Base-by-base conservation (phyloP, 35 echinoderm and acorn worm species). In the Apostichopus californicus region DNA sequence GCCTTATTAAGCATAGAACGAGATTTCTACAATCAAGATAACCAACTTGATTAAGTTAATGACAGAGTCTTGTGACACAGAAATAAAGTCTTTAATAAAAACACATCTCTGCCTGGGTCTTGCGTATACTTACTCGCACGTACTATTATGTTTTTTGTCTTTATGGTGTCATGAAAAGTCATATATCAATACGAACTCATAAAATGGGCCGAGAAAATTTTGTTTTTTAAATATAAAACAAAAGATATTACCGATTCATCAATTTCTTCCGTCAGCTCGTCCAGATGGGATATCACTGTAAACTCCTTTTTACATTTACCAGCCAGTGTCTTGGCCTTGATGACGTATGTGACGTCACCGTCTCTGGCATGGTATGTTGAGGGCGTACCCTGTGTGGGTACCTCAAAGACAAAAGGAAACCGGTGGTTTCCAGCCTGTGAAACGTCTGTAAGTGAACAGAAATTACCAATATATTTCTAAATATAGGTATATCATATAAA, bases 331-430 rank as follows among this genome's bases (percentile, higher is more conserved):
- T 89, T 89, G 7, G 63, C 86, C 7, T 89, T 89, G 5, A 89
- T 89, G n/a, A 72, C 11, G 34, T 89, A 89, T 21, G 86, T 89
- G 24, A 89, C 63, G 52, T 89, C 86, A 89, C 86, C 86, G 26
- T 89, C 86, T 73, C 72, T 89, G 21, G 86, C 52, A 6, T 89
- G 86, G 25, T 66, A 89, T 1, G 86, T 89, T 1, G 86, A 89
- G 23, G 86, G 86, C 7, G 86, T 54, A 58, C 86, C 64, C 64
- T 89, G 60, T 15, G 46, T n/a, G 17, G 86, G 86, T 52, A 89
- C 64, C 46, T 89, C 86, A 55, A 89, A 89, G 14, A 89, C 86
- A 64, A 89, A 89, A 52, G 86, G 86, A 72, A 89, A 89, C 15
- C 86, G 86, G 8, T 89, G 53, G 22, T 72, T 89, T 13, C 86